These are phyloP conservation scores for Uropetala carovei DNA, from an alignment of 2,888 invertebrate genomes.

Conservation along the genomic window DNA sequence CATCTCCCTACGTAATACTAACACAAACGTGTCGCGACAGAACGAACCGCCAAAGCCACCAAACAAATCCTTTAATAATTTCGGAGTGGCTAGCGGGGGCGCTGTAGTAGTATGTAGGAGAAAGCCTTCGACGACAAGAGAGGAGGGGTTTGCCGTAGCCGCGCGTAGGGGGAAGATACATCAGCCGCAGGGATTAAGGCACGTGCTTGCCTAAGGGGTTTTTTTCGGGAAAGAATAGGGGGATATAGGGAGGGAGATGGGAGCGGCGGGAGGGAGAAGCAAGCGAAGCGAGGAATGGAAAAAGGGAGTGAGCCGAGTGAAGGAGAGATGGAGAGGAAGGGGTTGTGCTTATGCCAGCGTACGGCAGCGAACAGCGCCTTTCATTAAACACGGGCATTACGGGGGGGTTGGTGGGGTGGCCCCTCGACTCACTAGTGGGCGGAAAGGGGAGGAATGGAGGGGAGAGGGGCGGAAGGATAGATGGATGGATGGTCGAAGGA, in stretches of 20 bases:
- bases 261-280: not conserved
- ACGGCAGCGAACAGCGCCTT: not conserved
- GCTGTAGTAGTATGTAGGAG: not conserved
- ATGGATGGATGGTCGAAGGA: no score
- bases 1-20: not conserved
- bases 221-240: not conserved
- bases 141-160: not conserved
- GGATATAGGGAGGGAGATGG: not conserved
- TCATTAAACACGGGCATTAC: constrained; percentile 1
- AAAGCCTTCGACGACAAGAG: constrained; percentile 5
- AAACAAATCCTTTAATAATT: not conserved
- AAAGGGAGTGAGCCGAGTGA: not conserved
- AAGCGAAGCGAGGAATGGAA: constrained; percentile 5
- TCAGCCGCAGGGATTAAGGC: constrained; percentile 16
- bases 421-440: no score
- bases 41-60: constrained; percentile 15
- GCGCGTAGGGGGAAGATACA: constrained; percentile 1
- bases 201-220: constrained; percentile 8
- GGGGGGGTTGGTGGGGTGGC: not conserved
- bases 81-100: not conserved
- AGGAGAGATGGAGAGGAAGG: not conserved
- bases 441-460: no score
- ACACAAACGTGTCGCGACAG: not conserved
- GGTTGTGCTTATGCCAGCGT: constrained; percentile 19
- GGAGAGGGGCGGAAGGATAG: no score